Evolutionary conservation across 1,140 invertebrate genomes (phyloP), one percentile per base, ranked within the genome.

Genomic region (Drosophila santomea): DNA sequence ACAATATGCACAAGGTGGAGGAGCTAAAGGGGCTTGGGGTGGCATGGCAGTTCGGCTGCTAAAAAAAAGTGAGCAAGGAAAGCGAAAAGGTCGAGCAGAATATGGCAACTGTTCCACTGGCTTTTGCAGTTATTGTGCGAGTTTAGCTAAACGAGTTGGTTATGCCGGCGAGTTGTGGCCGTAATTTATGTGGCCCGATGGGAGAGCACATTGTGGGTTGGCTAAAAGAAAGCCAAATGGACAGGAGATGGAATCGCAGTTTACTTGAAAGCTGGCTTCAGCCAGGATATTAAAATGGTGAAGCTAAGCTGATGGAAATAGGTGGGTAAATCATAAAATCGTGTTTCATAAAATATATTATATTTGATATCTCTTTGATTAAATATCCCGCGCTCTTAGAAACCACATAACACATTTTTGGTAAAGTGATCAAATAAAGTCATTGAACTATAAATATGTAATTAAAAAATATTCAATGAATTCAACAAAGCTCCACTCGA

Each of bases 81-180:
- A 74, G 38, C 36, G 60, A 79, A 81, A 83, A 83, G 80, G 77
- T 81, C 68, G 78, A 58, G 39, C 50, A 44, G 77, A 81, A 86
- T 74, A 80, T 74, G 82, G 82, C 74, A 85, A 85, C 78, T 85
- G 82, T 78, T 85, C 63, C 64, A 52, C 58, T 77, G 68, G 77
- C 78, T 77, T 71, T 71, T 67, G 64, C 82, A 78, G 78, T 85
- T 85, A 86, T 82, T 85, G 61, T 81, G 74, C 57, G 50, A 74
- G 80, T 79, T 85, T 67, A 80, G 82, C 81, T 85, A 77, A 84
- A 77, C 82, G 78, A 86, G 78, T 74, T 81, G 82, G 78, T 85
- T 81, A 85, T 78, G 78, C 74, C 61, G 54, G 41, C 59, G 59
- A 67, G 54, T 75, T 75, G 60, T 36, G 69, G 47, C 50, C 55